A percentile compares a stretch with the other conserved stretches of the same genome.
These are phyloP conservation scores for Anagyrus pseudococci DNA, from an alignment of 2,888 invertebrate species.

Conservation along the genomic window DNA sequence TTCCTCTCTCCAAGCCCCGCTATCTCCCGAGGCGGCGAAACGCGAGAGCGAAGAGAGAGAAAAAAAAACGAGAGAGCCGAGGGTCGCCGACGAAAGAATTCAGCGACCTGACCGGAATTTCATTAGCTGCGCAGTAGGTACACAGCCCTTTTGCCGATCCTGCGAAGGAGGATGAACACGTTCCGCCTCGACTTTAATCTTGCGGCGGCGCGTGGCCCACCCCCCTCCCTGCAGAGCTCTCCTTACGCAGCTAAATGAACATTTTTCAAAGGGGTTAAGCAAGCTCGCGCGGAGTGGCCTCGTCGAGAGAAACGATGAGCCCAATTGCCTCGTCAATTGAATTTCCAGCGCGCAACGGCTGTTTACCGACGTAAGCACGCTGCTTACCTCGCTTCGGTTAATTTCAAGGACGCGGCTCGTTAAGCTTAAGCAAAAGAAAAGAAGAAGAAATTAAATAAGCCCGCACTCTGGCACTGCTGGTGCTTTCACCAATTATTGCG, in stretches of 20 bases:
- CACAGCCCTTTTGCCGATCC: too few species aligned
- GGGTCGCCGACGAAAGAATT: constrained; percentile 57
- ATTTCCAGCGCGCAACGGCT: too few species aligned
- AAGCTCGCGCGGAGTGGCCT: background rate
- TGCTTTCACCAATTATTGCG: too few species aligned
- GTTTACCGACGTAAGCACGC: too few species aligned
- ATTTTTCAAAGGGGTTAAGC: constrained; percentile 28
- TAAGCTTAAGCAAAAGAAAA: too few species aligned
- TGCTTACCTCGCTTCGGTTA: too few species aligned
- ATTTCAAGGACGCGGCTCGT: too few species aligned
- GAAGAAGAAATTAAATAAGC: too few species aligned
- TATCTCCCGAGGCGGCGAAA: constrained; percentile 34
- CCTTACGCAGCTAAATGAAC: constrained; percentile 27
- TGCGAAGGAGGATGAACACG: constrained; percentile 31
- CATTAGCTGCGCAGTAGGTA: constrained; percentile 44
- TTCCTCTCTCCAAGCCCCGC: background rate
- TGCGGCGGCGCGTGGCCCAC: constrained; percentile 1
- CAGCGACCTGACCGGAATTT: constrained; percentile 56
- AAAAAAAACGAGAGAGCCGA: constrained; percentile 33
- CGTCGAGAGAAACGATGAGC: background rate
- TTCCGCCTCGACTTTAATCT: constrained; percentile 37
- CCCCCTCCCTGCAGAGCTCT: too few species aligned
- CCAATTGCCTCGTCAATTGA: constrained; percentile 13
- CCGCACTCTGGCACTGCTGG: too few species aligned
- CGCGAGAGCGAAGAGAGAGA: constrained; percentile 26